Evolutionary conservation across 2,113 vertebrate genomes (phyloP).

Genomic region (Reinhardtius hippoglossoides): DNA sequence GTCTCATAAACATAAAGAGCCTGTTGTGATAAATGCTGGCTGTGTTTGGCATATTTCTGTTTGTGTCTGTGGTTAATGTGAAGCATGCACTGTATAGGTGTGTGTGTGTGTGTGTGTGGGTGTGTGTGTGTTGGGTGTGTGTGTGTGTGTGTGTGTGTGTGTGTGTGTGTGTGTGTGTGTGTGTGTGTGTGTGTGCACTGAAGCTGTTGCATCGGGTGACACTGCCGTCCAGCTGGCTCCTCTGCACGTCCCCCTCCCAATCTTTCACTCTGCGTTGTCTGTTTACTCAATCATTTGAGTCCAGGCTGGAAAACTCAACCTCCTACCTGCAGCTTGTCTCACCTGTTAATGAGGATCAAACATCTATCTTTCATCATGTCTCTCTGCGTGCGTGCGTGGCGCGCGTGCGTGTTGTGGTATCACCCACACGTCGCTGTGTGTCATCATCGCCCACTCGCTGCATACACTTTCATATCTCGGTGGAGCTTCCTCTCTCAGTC

Average conservation of each 20-base stretch:
- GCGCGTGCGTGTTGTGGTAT: constrained; percentile 5
- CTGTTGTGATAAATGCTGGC: constrained; percentile 60
- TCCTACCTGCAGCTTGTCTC: constrained; percentile 24
- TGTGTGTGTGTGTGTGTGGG: background rate
- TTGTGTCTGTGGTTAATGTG: constrained; percentile 39
- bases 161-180: background rate
- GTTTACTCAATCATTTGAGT: constrained; percentile 40
- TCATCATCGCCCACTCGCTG: constrained; percentile 51
- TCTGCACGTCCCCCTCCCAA: constrained; percentile 11
- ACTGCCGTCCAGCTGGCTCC: constrained; percentile 35
- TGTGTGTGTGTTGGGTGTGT: background rate
- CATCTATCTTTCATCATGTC: constrained; percentile 35
- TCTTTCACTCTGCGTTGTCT: constrained; percentile 9
- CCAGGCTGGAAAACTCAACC: constrained; percentile 23
- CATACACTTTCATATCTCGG: constrained; percentile 40
- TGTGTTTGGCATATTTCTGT: constrained; percentile 59
- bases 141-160: constrained; percentile 20
- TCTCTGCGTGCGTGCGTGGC: constrained; percentile 14
- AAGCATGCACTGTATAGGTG: background rate
- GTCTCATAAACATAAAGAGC: constrained; percentile 76
- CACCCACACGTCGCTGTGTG: constrained; percentile 35
- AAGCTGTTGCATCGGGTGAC: constrained; percentile 23
- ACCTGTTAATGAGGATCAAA: constrained; percentile 53
- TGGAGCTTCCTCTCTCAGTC: constrained; percentile 22
- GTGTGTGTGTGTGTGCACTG: constrained; percentile 16